These are phyloP conservation scores for Leptarthrus brevirostris DNA, from an alignment of 2,888 invertebrate species.

Conservation along the genomic window DNA sequence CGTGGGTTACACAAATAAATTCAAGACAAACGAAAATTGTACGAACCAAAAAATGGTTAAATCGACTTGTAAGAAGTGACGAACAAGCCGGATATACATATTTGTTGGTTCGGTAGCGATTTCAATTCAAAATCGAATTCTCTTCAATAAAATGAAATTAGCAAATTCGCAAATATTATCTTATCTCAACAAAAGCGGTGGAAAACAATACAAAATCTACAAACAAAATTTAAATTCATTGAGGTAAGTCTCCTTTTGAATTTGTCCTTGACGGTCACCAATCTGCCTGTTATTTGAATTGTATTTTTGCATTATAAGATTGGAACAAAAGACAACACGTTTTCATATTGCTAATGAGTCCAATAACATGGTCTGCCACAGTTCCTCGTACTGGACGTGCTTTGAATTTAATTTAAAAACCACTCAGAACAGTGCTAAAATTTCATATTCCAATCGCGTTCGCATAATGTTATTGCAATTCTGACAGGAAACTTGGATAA, in stretches of 20 bases:
- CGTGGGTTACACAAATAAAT: too few relatives aligned
- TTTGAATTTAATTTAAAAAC: background rate
- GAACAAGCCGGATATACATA: too few relatives aligned
- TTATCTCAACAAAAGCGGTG: too few relatives aligned
- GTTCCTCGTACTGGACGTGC: conserved; percentile 24
- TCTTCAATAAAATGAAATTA: too few relatives aligned
- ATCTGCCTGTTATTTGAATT: conserved; percentile 21
- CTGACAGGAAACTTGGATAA: conserved; percentile 17
- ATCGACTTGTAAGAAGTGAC: too few relatives aligned
- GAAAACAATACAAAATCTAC: too few relatives aligned
- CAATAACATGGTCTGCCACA: conserved; percentile 44
- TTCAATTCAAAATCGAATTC: too few relatives aligned
- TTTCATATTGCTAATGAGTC: conserved; percentile 44
- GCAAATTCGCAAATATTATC: too few relatives aligned
- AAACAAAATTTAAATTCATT: conserved; percentile 27
- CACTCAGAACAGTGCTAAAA: background rate
- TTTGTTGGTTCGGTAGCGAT: too few relatives aligned
- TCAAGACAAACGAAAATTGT: too few relatives aligned
- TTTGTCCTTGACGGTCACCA: conserved; percentile 40
- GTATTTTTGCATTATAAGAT: conserved; percentile 11
- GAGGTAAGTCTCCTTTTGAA: conserved; percentile 9
- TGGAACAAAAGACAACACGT: conserved; percentile 43
- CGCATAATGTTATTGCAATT: conserved; percentile 33
- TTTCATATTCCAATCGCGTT: conserved; percentile 34
- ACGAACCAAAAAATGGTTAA: too few relatives aligned